A percentile compares a stretch with the other conserved stretches of the same genome.
phyloP scores from a whole-genome alignment of 2,888 invertebrate genomes.

The Rhopalosiphum nymphaeae region DNA sequence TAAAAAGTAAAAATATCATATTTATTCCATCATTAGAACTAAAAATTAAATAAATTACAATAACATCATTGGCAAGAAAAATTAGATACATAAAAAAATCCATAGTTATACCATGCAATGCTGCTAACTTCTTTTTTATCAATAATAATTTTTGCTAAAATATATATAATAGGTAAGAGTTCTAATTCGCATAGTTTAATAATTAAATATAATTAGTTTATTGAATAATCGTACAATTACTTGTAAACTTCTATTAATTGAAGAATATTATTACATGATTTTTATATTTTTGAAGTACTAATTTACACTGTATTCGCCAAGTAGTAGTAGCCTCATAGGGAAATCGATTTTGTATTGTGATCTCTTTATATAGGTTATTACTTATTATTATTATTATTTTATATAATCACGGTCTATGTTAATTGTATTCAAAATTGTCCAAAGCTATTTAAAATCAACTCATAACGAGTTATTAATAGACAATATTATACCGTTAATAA shows the following conservation, averaged over 20 bases:
- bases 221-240: background rate
- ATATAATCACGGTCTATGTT: background rate
- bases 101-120: background rate
- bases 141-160: no score
- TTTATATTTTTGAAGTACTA: background rate
- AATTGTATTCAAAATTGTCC: background rate
- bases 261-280: background rate
- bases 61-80: background rate
- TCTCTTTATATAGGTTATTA: background rate
- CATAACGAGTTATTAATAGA: background rate
- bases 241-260: background rate
- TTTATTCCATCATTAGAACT: background rate
- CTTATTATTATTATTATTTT: background rate
- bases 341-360: background rate
- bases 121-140: no score
- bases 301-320: background rate
- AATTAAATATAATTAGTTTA: background rate
- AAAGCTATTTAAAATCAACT: background rate
- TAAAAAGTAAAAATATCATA: background rate
- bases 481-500: background rate
- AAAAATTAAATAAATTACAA: background rate
- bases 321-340: background rate
- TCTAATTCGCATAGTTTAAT: background rate
- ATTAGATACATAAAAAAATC: background rate
- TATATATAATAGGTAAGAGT: background rate